phyloP scores from a whole-genome alignment of 1,140 invertebrate genomes.

The Acarapis woodi region DNA sequence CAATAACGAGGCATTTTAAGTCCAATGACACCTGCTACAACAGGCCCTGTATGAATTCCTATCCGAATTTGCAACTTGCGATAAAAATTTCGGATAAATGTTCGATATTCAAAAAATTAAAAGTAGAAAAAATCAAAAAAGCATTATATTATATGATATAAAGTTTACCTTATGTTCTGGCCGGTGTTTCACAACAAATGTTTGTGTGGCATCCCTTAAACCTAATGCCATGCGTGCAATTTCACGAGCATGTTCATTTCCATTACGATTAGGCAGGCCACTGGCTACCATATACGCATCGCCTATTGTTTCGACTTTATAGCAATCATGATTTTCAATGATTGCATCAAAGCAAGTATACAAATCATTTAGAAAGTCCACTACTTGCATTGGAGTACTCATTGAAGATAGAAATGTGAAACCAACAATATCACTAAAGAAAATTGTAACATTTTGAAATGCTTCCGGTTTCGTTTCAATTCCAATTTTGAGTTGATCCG shows the following conservation, averaged over 20 bases:
- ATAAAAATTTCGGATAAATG: too few species aligned
- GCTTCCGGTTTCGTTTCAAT: slow-evolving; percentile 32
- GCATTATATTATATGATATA: too few species aligned
- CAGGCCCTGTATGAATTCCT: slow-evolving; percentile 24
- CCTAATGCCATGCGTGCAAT: slow-evolving; percentile 54
- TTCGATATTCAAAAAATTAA: too few species aligned
- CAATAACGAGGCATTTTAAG: slow-evolving; percentile 70
- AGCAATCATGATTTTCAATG: slow-evolving; percentile 87
- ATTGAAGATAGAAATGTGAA: slow-evolving; percentile 82
- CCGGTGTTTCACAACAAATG: slow-evolving; percentile 64
- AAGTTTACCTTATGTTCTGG: slow-evolving; percentile 53
- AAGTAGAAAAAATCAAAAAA: too few species aligned
- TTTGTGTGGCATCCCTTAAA: slow-evolving; percentile 49
- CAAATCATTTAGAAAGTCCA: slow-evolving; percentile 19
- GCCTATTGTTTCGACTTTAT: slow-evolving; percentile 35
- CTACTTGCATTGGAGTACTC: slow-evolving; percentile 55
- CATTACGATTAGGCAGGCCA: slow-evolving; percentile 26
- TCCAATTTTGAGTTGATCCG: slow-evolving; percentile 19
- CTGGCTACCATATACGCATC: slow-evolving; percentile 27
- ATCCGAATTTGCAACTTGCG: slow-evolving; percentile 42
- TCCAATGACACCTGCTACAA: slow-evolving; percentile 39
- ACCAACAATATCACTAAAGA: slow-evolving; percentile 62
- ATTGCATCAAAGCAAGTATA: slow-evolving; percentile 42
- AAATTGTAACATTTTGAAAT: slow-evolving; percentile 16
- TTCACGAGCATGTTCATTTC: slow-evolving; percentile 25